Base-by-base conservation (phyloP, 2,113 vertebrate genomes). In the Leiothrix lutea region DNA sequence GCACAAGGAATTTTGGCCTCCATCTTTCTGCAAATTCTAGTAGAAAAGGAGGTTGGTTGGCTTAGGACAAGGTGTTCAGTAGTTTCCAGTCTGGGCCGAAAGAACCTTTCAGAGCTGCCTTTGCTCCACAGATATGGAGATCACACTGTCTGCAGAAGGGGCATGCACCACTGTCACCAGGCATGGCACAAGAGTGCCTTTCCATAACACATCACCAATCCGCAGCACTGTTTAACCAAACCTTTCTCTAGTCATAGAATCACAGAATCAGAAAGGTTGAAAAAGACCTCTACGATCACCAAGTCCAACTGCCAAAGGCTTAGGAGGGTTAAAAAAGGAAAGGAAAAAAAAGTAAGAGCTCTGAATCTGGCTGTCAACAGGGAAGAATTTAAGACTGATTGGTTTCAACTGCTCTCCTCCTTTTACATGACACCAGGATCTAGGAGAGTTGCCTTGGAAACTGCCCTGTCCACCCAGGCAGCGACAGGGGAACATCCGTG, bases 401-500 rank as follows among this genome's bases (percentile, higher is more conserved):
- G 2, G 13, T 86, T 66, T 78, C 40, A 62, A 20, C 20, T 21
- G 13, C 64, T 50, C 60, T 69, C 19, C 38, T 81, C 19, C 48
- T 77, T 44, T 50, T 23, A 8, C 3, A 2, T 6, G 61, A 29
- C 40, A 57, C 2, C 29, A 44, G 67, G 66, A 28, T 61, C 16
- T 24, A 23, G 7, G 44, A 33, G 51, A 84, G 33, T 11, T 35
- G 73, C 47, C 48, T 47, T 17, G 19, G 47, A 61, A 71, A 31
- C 16, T 1, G 3, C 25, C 29, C 57, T 9, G 38, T 6, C 17
- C 33, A 23, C 16, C 35, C 36, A 35, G 42, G 21, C 61, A 62
- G 83, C 11, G 0, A 62, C 26, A 25, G 10, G 13, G 1, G 8
- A 87, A 22, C 28, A 20, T 4, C 29, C 3, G 1, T 20, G 42